These are phyloP conservation scores for Hirtodrosophila trivittata DNA, from an alignment of 2,888 invertebrate species.

Conservation along the genomic window DNA sequence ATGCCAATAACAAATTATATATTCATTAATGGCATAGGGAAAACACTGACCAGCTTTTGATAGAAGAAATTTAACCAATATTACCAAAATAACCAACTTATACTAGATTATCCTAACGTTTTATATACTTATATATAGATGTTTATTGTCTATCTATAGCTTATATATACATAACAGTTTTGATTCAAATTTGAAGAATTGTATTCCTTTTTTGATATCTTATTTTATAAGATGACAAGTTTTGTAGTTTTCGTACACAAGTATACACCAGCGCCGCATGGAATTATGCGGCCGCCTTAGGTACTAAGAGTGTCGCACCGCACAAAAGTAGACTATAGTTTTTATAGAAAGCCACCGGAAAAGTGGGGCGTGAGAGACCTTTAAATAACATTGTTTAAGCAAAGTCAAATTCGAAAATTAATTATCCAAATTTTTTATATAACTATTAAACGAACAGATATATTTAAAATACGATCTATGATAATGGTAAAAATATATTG, in stretches of 20 bases:
- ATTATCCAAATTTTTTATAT: too few relatives aligned
- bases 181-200: conserved; percentile 11
- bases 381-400: too few relatives aligned
- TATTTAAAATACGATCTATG: too few relatives aligned
- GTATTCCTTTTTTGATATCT: not conserved
- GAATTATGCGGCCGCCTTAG: conserved; percentile 10
- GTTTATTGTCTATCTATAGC: conserved; percentile 34
- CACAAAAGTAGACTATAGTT: conserved; percentile 52
- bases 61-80: conserved; percentile 2
- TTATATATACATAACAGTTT: conserved; percentile 3
- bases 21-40: not conserved
- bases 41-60: not conserved
- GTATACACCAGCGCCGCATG: conserved; percentile 23
- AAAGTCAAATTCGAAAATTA: too few relatives aligned
- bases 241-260: conserved; percentile 5
- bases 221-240: conserved; percentile 1
- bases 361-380: conserved; percentile 1
- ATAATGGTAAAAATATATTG: conserved; percentile 1
- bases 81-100: conserved; percentile 7
- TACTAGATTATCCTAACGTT: conserved; percentile 2
- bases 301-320: conserved; percentile 15
- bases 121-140: conserved; percentile 3
- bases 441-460: too few relatives aligned
- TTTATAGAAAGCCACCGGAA: not conserved
- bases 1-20: conserved; percentile 10